Percentiles rank a stretch among this genome's conserved stretches.
Conservation (phyloP, 1,140 invertebrate species). For the Propsilocerus akamusi region DNA sequence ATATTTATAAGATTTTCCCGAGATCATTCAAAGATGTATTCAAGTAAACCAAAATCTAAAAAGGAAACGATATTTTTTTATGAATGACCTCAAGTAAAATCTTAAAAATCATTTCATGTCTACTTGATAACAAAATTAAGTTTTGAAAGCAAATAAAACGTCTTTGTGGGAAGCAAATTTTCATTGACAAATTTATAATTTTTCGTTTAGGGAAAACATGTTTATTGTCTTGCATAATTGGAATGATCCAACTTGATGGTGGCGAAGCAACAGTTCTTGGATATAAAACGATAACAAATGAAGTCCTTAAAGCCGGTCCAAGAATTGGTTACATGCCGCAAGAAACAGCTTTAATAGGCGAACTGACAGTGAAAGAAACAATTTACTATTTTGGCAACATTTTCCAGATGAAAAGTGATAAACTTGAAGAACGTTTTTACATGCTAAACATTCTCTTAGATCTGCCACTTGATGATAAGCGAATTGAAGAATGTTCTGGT, state of each 20-base stretch:
- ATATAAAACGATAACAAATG: slow-evolving; percentile 37
- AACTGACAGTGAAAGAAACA: slow-evolving; percentile 65
- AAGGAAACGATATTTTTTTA: no score
- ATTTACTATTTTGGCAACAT: slow-evolving; percentile 72
- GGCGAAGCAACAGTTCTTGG: slow-evolving; percentile 67
- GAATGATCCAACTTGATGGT: slow-evolving; percentile 46
- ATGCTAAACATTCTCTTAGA: slow-evolving; percentile 48
- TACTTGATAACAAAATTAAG: no score
- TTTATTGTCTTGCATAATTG: slow-evolving; percentile 67
- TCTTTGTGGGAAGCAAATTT: no score
- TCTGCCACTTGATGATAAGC: slow-evolving; percentile 33
- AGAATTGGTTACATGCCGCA: slow-evolving; percentile 75
- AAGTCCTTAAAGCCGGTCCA: slow-evolving; percentile 58
- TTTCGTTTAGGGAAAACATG: no score
- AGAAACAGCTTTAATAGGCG: slow-evolving; percentile 62
- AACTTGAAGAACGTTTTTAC: slow-evolving; percentile 39
- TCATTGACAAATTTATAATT: no score
- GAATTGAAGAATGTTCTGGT: slow-evolving; percentile 47
- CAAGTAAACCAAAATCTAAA: no score
- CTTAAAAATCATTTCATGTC: no score
- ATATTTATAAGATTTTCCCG: no score
- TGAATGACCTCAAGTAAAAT: no score
- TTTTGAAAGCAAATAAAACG: no score
- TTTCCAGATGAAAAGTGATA: slow-evolving; percentile 41
- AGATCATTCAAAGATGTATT: no score